Evolutionary conservation across 2,797 vertebrate species (phyloP).

Genomic region (Cuniculus paca): DNA sequence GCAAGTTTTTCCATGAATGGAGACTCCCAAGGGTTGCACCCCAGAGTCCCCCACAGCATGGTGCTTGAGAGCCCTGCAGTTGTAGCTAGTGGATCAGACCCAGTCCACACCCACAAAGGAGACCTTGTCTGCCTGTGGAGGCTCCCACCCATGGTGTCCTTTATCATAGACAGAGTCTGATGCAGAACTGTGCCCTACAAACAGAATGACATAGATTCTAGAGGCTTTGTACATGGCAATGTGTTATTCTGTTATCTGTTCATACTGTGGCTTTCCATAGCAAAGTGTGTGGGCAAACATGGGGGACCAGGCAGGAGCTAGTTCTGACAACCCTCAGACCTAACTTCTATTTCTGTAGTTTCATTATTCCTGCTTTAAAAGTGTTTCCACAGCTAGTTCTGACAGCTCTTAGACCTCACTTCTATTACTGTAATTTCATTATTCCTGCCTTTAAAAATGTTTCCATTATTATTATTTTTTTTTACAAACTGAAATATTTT

Average conservation of each 20-base stretch:
- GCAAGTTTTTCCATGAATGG: background rate
- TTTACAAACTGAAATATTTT: background rate
- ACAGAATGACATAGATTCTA: no score
- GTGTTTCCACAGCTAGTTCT: background rate
- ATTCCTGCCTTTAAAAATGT: background rate
- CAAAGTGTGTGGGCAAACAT: background rate
- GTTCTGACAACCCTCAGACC: no score
- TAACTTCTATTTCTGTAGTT: background rate
- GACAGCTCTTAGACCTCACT: no score
- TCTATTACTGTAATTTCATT: background rate
- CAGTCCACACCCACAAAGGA: background rate
- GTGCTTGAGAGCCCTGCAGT: fast-evolving
- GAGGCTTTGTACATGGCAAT: background rate
- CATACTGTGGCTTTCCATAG: background rate
- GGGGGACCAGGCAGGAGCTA: background rate
- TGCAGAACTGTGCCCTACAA: background rate
- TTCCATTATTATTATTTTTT: background rate
- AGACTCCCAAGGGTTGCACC: fast-evolving
- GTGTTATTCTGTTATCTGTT: no score
- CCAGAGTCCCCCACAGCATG: background rate
- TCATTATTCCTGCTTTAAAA: background rate
- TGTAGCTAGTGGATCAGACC: background rate
- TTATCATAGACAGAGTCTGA: background rate
- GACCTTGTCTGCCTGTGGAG: background rate
- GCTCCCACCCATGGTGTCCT: background rate